Conservation (phyloP, 1,140 invertebrate species). For the Chironomus striatipennis region DNA sequence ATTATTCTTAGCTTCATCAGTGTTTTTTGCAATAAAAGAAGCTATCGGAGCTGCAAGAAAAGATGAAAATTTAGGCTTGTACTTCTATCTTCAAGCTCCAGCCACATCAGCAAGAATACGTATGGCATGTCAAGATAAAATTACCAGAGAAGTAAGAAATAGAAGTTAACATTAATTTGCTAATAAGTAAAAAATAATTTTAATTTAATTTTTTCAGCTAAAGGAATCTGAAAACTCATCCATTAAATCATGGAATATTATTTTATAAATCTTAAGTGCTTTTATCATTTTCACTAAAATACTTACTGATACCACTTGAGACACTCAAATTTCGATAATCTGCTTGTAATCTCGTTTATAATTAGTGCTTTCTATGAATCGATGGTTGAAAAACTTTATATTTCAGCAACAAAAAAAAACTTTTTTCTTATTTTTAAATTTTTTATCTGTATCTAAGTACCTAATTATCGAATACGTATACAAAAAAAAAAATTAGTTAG, state of each 20-base stretch:
- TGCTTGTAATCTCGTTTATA: no score
- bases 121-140: slow-evolving; percentile 78
- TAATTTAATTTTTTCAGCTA: slow-evolving; percentile 35
- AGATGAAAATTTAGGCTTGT: slow-evolving; percentile 51
- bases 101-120: slow-evolving; percentile 82
- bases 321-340: no score
- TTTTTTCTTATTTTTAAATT: no score
- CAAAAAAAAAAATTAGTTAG: no score
- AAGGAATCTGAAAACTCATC: background rate
- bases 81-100: slow-evolving; percentile 74
- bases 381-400: no score
- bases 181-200: no score
- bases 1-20: slow-evolving; percentile 75
- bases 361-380: no score
- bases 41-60: slow-evolving; percentile 70
- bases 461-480: no score
- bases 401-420: no score
- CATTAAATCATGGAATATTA: background rate
- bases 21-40: slow-evolving; percentile 85
- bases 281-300: background rate
- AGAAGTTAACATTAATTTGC: no score
- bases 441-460: no score
- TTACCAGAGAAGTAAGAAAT: slow-evolving; percentile 65
- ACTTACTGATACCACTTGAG: no score
- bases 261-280: background rate